Base-by-base conservation (phyloP, 2,888 invertebrate species). In the Bombylius major region DNA sequence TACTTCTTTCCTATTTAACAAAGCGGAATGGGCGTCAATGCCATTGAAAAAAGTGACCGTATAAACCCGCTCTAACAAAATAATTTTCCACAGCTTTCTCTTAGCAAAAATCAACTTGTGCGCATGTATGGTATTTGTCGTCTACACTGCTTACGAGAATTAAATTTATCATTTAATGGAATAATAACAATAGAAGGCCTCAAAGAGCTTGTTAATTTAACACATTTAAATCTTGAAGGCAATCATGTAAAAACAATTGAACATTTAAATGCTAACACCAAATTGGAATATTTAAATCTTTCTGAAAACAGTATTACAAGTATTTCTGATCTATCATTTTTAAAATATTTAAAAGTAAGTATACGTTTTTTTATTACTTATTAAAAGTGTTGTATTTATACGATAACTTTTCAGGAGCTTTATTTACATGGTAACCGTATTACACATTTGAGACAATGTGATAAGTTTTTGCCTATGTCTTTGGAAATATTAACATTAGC, bases 191-290 rank as follows among this genome's bases (percentile, higher is more conserved):
- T 94, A 66, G 94, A 95, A 73, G 94, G 93, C 11, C 76, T 94
- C 13, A 89, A 89, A 70, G 90, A 92, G 58, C 79, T 95, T 62
- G 78, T 81, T 54, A 85, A 88, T 67, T 77, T 95, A 58, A 84
- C 85, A 68, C 86, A 86, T 67, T 77, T 95, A 53, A 89, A 90
- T 74, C 77, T 95, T 60, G 82, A 87, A 73, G 89, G 89, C 60
- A 95, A 95, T 76, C 92, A 87, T 67, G 89, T 95, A 65, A 94
- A 94, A 81, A 84, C 85, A n/a, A 89, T 94, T 68, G 93, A 93
- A 67, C 90, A 91, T 75, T 77, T 95, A 61, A 86, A 87, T 67
- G 82, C 85, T 63, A 93, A 90, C 70, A 77, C 82, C 50, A 84
- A 86, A 67, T 75, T 95, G 70, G 89, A 90, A 69, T 82, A 86